A percentile compares a stretch with the other conserved stretches of the same genome.
Conservation (phyloP, 2,797 vertebrate species). For the Mormyrus hasselquistii region DNA sequence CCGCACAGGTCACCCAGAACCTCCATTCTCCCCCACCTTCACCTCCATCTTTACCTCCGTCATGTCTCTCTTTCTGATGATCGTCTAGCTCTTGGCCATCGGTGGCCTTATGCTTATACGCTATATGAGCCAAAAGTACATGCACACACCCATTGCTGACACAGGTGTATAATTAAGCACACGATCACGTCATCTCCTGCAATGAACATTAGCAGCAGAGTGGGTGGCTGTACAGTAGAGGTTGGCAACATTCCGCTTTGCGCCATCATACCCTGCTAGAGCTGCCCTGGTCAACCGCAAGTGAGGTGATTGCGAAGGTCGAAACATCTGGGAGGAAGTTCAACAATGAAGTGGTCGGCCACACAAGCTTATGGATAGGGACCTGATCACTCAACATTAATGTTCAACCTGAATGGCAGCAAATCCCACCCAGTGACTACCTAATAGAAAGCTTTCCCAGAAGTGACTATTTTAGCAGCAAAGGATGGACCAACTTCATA, state of each 20-base stretch:
- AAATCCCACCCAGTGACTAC: background rate
- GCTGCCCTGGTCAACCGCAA: background rate
- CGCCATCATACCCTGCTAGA: background rate
- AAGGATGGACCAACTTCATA: background rate
- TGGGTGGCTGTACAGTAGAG: background rate
- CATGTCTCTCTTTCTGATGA: background rate
- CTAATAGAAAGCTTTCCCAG: background rate
- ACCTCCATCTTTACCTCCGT: background rate
- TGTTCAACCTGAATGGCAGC: background rate
- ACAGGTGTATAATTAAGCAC: background rate
- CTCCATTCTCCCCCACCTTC: background rate
- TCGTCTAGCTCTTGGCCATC: background rate
- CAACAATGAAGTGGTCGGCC: background rate
- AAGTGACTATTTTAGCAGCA: background rate
- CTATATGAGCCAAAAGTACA: background rate
- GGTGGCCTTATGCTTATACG: background rate
- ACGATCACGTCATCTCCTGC: background rate
- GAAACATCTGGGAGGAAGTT: background rate
- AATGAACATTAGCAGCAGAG: background rate
- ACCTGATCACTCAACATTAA: background rate
- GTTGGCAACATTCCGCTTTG: background rate
- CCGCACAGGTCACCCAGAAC: slow-evolving; percentile 66
- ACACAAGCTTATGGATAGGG: background rate
- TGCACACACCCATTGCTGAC: background rate
- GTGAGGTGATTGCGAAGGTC: background rate